Base-by-base conservation (phyloP, 2,888 invertebrate species). In the Eupeodes latifasciatus region DNA sequence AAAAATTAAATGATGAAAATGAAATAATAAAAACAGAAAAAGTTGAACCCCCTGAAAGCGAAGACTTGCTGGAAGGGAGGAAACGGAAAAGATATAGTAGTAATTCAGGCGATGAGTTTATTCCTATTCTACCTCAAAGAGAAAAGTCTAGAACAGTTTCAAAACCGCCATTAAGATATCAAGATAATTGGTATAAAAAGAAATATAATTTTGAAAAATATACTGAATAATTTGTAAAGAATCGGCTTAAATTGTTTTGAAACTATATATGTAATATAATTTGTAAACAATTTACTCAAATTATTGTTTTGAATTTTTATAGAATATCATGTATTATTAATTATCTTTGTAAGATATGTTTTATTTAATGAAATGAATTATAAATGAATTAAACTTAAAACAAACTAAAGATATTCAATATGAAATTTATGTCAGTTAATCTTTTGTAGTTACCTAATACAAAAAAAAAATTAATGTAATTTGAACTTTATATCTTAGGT, bases 131-230 rank as follows among this genome's bases (percentile, higher is more conserved):
- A 51, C 51, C 34, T 62, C 62, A 53, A 36, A 64, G 49, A 64
- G 51, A 51, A 53, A 75, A 75, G 27, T 62, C 53, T 3, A 61
- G n/a, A 51, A 34, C 62, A 40, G 6, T 75, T 36, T 14, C 19
- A 51, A 75, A 44, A 44, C 16, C 16, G 12, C 75, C 36, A 16
- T 36, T 36, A n/a, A 75, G 74, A 51, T 75, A 61, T 72, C 57
- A 62, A 62, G 40, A 16, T 62, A 62, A n/a, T 36, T 62, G 62
- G 62, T 14, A 62, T n/a, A 36, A 78, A 62, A 78, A 67, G 72
- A 74, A 83, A 67, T 74, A 74, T 72, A 72, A 44, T 71, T 83
- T 83, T 74, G 40, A 75, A 62, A 62, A 62, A 36, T 59, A 9
- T 36, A 51, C 27, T 11, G 11, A 57, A 27, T 57, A 5, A 57